These are phyloP conservation scores for Luperina testacea DNA, from an alignment of 2,888 invertebrate genomes.

Conservation along the genomic window DNA sequence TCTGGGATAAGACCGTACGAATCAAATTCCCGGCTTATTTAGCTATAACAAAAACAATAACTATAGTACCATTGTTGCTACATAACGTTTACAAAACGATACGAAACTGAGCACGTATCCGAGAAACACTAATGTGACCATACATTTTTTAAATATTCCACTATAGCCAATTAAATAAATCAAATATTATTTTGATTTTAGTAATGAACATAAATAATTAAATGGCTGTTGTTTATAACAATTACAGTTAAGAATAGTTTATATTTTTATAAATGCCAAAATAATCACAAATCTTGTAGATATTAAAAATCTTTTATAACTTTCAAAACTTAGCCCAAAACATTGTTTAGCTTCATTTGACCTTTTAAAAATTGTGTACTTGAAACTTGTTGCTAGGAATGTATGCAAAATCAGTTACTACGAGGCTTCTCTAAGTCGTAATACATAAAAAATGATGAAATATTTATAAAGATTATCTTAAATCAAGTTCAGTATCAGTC, in stretches of 20 bases:
- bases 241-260: neutral
- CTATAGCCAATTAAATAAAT: neutral
- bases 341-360: neutral
- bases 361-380: neutral
- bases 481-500: slow-evolving; percentile 39
- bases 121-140: slow-evolving; percentile 34
- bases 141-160: neutral
- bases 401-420: slow-evolving; percentile 14
- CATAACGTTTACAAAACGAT: neutral
- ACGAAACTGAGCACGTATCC: slow-evolving; percentile 12
- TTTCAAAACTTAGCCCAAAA: slow-evolving; percentile 2
- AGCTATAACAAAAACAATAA: too few species aligned
- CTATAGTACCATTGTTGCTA: too few species aligned
- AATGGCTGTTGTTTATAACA: too few species aligned
- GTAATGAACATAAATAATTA: neutral
- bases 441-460: slow-evolving; percentile 22
- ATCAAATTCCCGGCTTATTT: too few species aligned
- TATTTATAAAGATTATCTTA: slow-evolving; percentile 20
- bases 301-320: neutral
- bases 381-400: slow-evolving; percentile 1
- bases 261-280: neutral
- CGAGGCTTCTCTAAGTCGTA: slow-evolving; percentile 6
- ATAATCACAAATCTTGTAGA: too few species aligned
- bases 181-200: too few species aligned
- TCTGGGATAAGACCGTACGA: too few species aligned